phyloP scores from a whole-genome alignment of 2,797 vertebrate species.

The Dryobates pubescens region DNA sequence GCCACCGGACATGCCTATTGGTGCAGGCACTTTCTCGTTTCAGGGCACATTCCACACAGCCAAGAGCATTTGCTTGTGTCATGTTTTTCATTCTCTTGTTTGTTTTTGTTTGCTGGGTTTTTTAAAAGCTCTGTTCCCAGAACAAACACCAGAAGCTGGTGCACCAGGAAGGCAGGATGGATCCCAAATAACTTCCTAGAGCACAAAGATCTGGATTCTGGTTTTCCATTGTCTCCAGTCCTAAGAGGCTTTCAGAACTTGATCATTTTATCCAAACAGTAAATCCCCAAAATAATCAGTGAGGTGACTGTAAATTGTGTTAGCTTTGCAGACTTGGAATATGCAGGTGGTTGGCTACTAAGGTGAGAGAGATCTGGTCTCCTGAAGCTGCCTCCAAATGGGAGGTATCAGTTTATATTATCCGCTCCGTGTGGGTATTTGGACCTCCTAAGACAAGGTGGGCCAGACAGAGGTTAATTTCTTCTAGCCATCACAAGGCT shows the following conservation, averaged over 20 bases:
- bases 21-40: background rate
- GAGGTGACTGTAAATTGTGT: conserved; percentile 16
- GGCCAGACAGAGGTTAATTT: conserved; percentile 24
- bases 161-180: background rate
- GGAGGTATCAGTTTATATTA: background rate
- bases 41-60: background rate
- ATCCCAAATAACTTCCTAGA: background rate
- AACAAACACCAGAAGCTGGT: background rate
- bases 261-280: conserved; percentile 2
- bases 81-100: background rate
- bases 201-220: background rate
- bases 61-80: background rate
- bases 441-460: background rate
- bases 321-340: background rate
- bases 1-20: background rate
- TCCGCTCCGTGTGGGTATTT: background rate
- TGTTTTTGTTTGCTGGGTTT: background rate
- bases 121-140: background rate
- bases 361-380: conserved; percentile 36
- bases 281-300: background rate
- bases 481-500: background rate
- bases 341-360: background rate
- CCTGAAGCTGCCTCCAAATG: background rate
- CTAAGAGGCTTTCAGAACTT: background rate
- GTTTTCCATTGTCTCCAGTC: background rate